A percentile compares a stretch with the other conserved stretches of the same genome.
Conservation (phyloP, 2,797 vertebrate species). For the Phrynocephalus guinanensis region DNA sequence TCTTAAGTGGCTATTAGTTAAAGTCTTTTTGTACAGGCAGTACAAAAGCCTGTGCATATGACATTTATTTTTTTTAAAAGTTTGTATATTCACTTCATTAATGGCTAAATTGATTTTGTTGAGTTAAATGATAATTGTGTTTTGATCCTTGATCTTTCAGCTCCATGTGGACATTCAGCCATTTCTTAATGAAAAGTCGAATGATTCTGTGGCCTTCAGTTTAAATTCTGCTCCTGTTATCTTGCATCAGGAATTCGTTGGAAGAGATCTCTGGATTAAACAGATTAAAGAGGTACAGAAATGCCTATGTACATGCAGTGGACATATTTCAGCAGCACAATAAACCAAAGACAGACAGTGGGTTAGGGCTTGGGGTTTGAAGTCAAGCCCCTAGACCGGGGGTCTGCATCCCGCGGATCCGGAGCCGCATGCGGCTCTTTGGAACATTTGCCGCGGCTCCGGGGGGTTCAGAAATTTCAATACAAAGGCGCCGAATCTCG, state of each 20-base stretch:
- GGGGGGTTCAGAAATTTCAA: too few relatives aligned
- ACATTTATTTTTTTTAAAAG: background rate
- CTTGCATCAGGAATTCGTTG: constrained; percentile 90
- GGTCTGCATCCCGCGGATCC: too few relatives aligned
- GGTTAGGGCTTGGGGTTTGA: too few relatives aligned
- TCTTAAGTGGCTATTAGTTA: background rate
- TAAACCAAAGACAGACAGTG: background rate
- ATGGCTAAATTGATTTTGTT: constrained; percentile 9
- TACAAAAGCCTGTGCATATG: background rate
- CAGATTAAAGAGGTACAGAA: constrained; percentile 90
- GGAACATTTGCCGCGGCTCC: too few relatives aligned
- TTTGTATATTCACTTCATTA: background rate
- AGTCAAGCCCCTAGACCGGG: too few relatives aligned
- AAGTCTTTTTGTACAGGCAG: background rate
- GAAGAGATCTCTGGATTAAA: constrained; percentile 88
- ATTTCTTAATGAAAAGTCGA: constrained; percentile 85
- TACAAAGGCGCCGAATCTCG: too few relatives aligned
- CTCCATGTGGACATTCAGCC: constrained; percentile 95
- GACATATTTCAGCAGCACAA: background rate
- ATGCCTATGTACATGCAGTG: background rate
- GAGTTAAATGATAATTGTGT: background rate
- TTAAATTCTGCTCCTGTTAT: constrained; percentile 91
- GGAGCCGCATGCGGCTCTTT: too few relatives aligned
- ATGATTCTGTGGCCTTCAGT: constrained; percentile 82
- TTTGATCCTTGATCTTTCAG: constrained; percentile 76